Base-by-base conservation (phyloP, 2,888 invertebrate genomes). In the Orthosia gothica region DNA sequence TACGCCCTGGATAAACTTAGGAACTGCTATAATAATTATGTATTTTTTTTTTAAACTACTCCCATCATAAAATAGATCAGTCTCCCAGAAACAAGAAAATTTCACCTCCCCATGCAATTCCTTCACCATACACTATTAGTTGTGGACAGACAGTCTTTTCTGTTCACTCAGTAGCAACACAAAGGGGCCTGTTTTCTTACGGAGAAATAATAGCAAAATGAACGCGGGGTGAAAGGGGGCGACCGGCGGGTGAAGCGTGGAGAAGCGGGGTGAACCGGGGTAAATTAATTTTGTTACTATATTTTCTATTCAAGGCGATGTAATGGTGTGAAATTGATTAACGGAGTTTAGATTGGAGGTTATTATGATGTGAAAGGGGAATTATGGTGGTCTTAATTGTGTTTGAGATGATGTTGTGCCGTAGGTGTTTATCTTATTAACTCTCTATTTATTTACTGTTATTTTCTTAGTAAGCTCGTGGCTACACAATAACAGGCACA, bases 121-220 rank as follows among this genome's bases (percentile, higher is more conserved):
- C 20, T 49, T n/a, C n/a, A 47, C 40, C 79, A 79, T 67, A 79
- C 65, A 79, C 63, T 74, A 75, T 80, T 69, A 84, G 76, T 70
- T 59, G 81, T 57, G 84, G 84, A 81, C 75, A 70, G 58, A 63
- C 73, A 59, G 79, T 76, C 66, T 77, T 78, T 58, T 75, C 79
- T 77, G 78, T 61, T 75, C 79, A 52, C 72, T 79, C 86, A 76
- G 63, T 70, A 67, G 80, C 57, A 76, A 77, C 82, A 87, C 84
- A 87, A 86, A 85, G 86, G 71, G 54, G 57, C 55, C 66, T 87
- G 86, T 81, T 87, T 84, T 86, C 88, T 86, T 86, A 86, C 74
- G 72, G 73, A 55, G 79, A 84, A 81, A 84, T 87, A 86, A 87
- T 87, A 86, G 86, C 80, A 87, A 87, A 86, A 84, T 87, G 81